Evolutionary conservation across 2,797 vertebrate genomes (phyloP).

Genomic region (Pelochelys cantorii): DNA sequence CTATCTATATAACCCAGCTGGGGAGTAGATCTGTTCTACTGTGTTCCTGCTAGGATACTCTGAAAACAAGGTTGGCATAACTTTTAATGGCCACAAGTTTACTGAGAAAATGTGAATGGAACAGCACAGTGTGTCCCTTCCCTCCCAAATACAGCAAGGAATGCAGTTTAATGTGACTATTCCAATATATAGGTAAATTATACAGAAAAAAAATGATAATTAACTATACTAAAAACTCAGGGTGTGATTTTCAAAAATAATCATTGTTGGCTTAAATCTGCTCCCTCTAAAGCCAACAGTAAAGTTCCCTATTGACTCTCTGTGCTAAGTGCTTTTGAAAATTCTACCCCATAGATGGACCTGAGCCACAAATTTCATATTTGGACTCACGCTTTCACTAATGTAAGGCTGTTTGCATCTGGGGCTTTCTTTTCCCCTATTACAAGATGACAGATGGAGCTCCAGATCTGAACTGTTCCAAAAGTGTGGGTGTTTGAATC

Average conservation of each 20-base stretch:
- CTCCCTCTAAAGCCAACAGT: neutral
- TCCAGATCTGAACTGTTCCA: neutral
- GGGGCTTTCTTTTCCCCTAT: neutral
- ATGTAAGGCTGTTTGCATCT: neutral
- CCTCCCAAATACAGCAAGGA: neutral
- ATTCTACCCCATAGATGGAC: accelerated
- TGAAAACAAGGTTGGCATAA: neutral
- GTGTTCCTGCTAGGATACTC: neutral
- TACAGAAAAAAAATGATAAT: neutral
- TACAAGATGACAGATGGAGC: neutral
- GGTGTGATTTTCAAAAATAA: neutral
- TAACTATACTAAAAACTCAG: neutral
- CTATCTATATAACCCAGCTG: neutral
- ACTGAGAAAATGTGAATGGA: neutral
- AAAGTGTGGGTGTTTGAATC: neutral
- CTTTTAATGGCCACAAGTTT: neutral
- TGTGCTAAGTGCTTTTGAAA: neutral
- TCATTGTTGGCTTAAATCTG: neutral
- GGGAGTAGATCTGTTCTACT: neutral
- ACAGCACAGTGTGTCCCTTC: neutral
- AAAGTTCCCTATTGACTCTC: neutral
- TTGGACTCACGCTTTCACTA: neutral
- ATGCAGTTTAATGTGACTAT: neutral
- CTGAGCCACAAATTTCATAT: neutral
- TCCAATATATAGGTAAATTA: neutral